phyloP scores from a whole-genome alignment of 2,888 invertebrate genomes.

The Rambutsinella grinnellia region DNA sequence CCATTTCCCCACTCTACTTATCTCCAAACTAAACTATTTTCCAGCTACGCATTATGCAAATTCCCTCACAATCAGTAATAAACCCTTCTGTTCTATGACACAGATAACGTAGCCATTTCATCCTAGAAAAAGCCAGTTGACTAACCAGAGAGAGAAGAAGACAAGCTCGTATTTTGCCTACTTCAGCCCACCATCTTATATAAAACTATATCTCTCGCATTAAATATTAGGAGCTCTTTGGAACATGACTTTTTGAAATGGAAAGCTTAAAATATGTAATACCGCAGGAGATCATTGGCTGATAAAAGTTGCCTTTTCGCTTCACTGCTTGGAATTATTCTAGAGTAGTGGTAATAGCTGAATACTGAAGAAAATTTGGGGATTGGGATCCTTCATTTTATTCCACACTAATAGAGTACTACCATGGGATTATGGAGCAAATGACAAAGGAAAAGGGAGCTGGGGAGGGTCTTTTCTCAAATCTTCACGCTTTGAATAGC shows the following conservation, averaged over 20 bases:
- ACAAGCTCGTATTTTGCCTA: no score
- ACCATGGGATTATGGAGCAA: conserved; percentile 14
- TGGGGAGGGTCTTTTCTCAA: conserved; percentile 4
- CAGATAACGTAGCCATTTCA: not conserved
- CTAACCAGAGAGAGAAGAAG: no score
- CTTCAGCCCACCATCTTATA: no score
- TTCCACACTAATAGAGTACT: not conserved
- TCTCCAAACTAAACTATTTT: not conserved
- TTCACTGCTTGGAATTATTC: not conserved
- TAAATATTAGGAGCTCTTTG: conserved; percentile 7
- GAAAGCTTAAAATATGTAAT: conserved; percentile 26
- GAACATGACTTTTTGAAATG: conserved; percentile 23
- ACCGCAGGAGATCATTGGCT: conserved; percentile 33
- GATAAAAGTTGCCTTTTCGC: conserved; percentile 4
- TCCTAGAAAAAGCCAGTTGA: not conserved
- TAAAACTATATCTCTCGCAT: no score
- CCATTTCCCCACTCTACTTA: no score
- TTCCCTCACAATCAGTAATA: conserved; percentile 22
- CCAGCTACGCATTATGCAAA: conserved; percentile 13
- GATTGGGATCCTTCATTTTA: conserved; percentile 26
- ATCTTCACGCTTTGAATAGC: conserved; percentile 15
- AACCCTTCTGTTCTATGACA: conserved; percentile 24
- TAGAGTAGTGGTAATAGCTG: not conserved
- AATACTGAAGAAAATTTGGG: conserved; percentile 5
- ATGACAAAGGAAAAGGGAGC: conserved; percentile 13